These are phyloP conservation scores for Campoletis sonorensis DNA, from an alignment of 1,140 invertebrate species.

Conservation along the genomic window DNA sequence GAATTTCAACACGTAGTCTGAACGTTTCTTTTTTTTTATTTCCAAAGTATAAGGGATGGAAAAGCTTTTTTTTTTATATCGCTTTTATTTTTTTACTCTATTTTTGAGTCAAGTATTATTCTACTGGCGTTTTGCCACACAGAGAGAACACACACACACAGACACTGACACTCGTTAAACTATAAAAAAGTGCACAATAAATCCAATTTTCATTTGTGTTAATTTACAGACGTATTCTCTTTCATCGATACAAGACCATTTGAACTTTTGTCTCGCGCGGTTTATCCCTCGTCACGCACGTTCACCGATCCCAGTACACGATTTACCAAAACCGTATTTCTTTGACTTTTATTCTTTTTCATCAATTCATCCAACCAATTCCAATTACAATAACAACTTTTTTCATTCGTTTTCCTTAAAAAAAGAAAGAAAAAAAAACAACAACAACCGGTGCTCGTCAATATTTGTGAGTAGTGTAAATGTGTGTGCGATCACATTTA, in stretches of 20 bases:
- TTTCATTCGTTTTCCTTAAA: neutral
- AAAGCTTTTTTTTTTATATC: too few species aligned
- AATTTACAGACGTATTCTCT: neutral
- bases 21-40: neutral
- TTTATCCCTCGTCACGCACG: neutral
- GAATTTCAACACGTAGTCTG: neutral
- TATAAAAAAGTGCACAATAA: neutral
- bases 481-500: neutral
- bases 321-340: neutral
- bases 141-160: neutral
- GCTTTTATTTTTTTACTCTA: too few species aligned
- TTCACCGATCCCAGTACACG: neutral
- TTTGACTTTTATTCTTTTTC: neutral
- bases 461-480: neutral
- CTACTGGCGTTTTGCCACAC: slow-evolving; percentile 20
- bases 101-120: neutral
- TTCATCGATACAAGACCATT: neutral
- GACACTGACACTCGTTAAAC: neutral
- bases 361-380: too few species aligned
- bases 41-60: too few species aligned
- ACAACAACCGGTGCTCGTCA: neutral
- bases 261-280: neutral
- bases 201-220: neutral
- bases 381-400: too few species aligned
- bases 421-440: too few species aligned